These are phyloP conservation scores for Thymallus thymallus DNA, from an alignment of 2,113 vertebrate species.

Conservation along the genomic window DNA sequence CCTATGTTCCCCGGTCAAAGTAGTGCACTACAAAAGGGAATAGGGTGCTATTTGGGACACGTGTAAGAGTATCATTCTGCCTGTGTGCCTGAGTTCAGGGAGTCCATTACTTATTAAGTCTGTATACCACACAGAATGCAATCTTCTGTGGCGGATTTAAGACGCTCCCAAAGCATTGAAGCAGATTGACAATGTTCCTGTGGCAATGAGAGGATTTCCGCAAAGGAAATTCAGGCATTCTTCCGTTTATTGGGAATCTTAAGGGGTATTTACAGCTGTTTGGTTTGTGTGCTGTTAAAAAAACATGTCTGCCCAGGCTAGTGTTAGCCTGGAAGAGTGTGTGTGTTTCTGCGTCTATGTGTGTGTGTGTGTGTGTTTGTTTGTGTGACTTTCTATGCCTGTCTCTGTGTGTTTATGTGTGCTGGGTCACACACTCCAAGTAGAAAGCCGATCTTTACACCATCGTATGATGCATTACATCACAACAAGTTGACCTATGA, in stretches of 20 bases:
- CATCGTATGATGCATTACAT: too few species aligned
- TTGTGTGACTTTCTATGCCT: not conserved
- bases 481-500: too few species aligned
- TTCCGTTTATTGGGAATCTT: slow-evolving; percentile 18
- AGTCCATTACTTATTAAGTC: not conserved
- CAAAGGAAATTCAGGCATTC: slow-evolving; percentile 29
- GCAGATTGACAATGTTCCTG: not conserved
- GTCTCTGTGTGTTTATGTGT: not conserved
- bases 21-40: too few species aligned
- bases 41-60: too few species aligned
- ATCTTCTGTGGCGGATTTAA: not conserved
- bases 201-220: slow-evolving; percentile 5
- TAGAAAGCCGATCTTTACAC: too few species aligned
- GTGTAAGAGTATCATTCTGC: not conserved
- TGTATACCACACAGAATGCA: not conserved
- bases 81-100: not conserved
- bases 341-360: not conserved
- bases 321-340: not conserved
- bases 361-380: not conserved
- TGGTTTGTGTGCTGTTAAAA: not conserved
- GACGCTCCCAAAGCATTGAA: not conserved
- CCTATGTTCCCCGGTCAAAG: too few species aligned
- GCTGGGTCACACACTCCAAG: too few species aligned
- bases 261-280: not conserved
- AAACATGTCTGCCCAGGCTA: not conserved